phyloP scores from a whole-genome alignment of 2,797 vertebrate genomes.

The Pseudocheirus occidentalis region DNA sequence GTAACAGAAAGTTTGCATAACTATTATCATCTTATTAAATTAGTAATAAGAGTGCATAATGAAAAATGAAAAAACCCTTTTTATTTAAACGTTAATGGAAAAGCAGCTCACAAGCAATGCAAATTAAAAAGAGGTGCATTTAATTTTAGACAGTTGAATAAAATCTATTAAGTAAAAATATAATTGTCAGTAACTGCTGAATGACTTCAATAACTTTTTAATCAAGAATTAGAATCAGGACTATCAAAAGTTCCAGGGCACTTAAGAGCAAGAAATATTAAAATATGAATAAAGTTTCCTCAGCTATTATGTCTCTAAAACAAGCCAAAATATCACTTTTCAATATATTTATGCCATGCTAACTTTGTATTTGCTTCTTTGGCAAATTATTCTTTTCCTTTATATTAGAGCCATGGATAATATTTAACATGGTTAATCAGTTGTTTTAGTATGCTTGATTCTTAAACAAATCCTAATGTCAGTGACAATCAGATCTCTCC shows the following conservation, averaged over 20 bases:
- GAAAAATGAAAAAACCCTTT: slow-evolving; percentile 83
- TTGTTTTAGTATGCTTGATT: slow-evolving; percentile 56
- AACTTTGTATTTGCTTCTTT: slow-evolving; percentile 60
- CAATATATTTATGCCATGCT: slow-evolving; percentile 42
- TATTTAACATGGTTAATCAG: slow-evolving; percentile 63
- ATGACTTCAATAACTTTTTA: slow-evolving; percentile 76
- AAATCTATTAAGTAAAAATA: slow-evolving; percentile 83
- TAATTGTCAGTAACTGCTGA: slow-evolving; percentile 81
- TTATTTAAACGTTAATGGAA: slow-evolving; percentile 85
- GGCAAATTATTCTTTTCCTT: slow-evolving; percentile 53
- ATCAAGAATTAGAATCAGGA: slow-evolving; percentile 69
- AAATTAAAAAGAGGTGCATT: slow-evolving; percentile 84
- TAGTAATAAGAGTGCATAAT: slow-evolving; percentile 83
- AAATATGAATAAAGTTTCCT: slow-evolving; percentile 63
- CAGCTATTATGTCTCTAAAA: slow-evolving; percentile 45
- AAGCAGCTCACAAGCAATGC: slow-evolving; percentile 80
- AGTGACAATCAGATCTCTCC: slow-evolving; percentile 52
- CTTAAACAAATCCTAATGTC: slow-evolving; percentile 57
- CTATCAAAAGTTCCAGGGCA: slow-evolving; percentile 68
- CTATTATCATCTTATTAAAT: slow-evolving; percentile 85
- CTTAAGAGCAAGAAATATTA: slow-evolving; percentile 64
- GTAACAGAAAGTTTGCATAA: slow-evolving; percentile 82
- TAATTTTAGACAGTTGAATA: slow-evolving; percentile 83
- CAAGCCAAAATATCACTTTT: slow-evolving; percentile 60
- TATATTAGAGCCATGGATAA: slow-evolving; percentile 40